These are phyloP conservation scores for Cantharis rufa DNA, from an alignment of 2,888 invertebrate genomes.

Conservation along the genomic window DNA sequence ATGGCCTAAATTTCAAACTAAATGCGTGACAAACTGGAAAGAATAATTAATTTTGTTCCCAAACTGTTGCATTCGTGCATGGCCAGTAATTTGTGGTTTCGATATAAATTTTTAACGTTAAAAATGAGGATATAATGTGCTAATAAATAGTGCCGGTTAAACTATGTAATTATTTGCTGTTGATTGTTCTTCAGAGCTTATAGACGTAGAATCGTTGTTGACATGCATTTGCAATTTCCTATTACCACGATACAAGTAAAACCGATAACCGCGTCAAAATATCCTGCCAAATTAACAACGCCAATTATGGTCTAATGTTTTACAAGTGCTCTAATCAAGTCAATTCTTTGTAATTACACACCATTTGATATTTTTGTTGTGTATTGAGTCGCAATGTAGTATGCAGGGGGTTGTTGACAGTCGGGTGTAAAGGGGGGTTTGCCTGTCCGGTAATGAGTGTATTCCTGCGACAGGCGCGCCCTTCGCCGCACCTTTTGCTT, in stretches of 20 bases:
- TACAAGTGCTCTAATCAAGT: neutral
- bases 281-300: neutral
- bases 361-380: conserved; percentile 7
- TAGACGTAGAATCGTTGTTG: neutral
- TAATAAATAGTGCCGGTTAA: neutral
- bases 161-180: neutral
- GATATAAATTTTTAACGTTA: neutral
- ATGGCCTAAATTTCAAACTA: neutral
- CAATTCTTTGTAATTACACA: neutral
- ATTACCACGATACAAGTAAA: conserved; percentile 4
- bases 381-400: conserved; percentile 2
- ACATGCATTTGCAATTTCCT: conserved; percentile 1
- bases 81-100: neutral
- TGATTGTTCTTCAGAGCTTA: neutral
- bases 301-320: neutral
- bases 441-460: conserved; percentile 35
- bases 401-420: conserved; percentile 22
- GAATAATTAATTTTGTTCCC: neutral
- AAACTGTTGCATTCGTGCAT: neutral
- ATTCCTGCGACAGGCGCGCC: conserved; percentile 34
- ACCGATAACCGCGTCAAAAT: conserved; percentile 13
- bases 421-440: conserved; percentile 21
- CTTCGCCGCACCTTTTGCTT: conserved; percentile 35
- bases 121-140: neutral
- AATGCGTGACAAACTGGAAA: neutral